Base-by-base conservation (phyloP, 2,113 vertebrate genomes). In the Peromyscus maniculatus region DNA sequence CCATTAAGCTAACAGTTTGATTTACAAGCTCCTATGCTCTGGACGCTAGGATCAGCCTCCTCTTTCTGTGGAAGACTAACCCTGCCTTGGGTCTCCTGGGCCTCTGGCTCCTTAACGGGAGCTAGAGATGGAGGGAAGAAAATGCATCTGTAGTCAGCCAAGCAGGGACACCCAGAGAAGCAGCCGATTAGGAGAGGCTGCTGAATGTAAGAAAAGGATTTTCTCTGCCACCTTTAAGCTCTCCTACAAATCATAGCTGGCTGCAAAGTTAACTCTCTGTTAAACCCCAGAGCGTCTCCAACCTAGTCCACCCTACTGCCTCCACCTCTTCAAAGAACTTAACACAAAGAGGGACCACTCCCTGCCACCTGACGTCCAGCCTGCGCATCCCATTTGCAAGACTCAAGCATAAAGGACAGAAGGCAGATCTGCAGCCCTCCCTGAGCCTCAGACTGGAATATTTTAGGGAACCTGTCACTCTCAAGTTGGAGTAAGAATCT, bases 1-100 rank as follows among this genome's bases (percentile, higher is more conserved):
- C 98, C 96, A 92, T 97, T 98, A 97, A 96, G 97, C 97, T 98
- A 97, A 98, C 96, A 0, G 80, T 95, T 97, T 98, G 98, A 98
- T 98, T 98, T 98, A 89, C 98, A 98, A 96, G 94, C 97, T 97
- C 91, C 78, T 93, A 80, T 79, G 92, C 95, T 36, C 96, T 0
- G 0, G 83, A 90, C 0, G 19, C 91, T 13, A 49, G 4, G 12
- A 92, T 98, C 95, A 86, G 80, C 78, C 83, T 91, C 72, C 5
- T 90, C 79, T 97, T 13, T 62, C 82, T 97, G 97, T 92, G 97
- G 91, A 98, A 97, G 95, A 94, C 95, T 92, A 72, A 97, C 97
- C 98, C 97, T 96, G 94, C 46, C 3, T 46, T 0, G 0, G 95
- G 97, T 98, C 98, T 98, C 98, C 95, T 96, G 98, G 97, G 98